A percentile compares a stretch with the other conserved stretches of the same genome.
phyloP scores from a whole-genome alignment of 2,113 vertebrate genomes.

The Crypturellus undulatus region DNA sequence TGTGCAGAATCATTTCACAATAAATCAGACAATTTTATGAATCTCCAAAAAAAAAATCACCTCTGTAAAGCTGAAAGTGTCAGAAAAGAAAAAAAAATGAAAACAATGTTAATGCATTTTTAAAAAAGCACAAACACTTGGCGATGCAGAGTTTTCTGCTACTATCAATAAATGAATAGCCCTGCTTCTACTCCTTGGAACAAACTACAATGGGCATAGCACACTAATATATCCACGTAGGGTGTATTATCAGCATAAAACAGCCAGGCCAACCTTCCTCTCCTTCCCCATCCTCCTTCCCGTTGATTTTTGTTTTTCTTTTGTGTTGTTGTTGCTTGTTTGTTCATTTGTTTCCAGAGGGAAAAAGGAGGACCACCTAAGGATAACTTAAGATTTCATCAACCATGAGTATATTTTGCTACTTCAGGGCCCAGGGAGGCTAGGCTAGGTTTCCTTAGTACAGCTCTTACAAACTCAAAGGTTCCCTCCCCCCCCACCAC shows the following conservation, averaged over 20 bases:
- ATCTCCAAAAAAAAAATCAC: background rate
- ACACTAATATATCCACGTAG: background rate
- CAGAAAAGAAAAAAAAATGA: slow-evolving; percentile 44
- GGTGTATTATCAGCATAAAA: background rate
- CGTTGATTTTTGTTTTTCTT: background rate
- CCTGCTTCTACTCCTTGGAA: slow-evolving; percentile 59
- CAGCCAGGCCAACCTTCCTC: background rate
- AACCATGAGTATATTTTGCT: slow-evolving; percentile 69
- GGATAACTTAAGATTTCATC: slow-evolving; percentile 53
- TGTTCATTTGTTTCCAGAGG: background rate
- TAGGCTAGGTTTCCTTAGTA: slow-evolving; percentile 76
- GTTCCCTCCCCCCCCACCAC: slow-evolving; percentile 52
- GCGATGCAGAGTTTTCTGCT: slow-evolving; percentile 72
- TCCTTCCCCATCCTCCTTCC: background rate
- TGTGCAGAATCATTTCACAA: background rate
- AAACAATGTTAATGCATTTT: slow-evolving; percentile 63
- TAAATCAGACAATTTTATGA: slow-evolving; percentile 16
- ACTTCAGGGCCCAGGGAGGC: slow-evolving; percentile 70
- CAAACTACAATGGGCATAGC: background rate
- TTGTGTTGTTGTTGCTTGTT: background rate
- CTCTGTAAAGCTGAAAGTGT: background rate
- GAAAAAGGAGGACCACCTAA: background rate
- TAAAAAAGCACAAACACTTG: slow-evolving; percentile 60
- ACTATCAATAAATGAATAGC: slow-evolving; percentile 72
- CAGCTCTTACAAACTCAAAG: slow-evolving; percentile 72